Evolutionary conservation across 2,797 vertebrate species (phyloP), one percentile per base, ranked within the genome.

Genomic region (Carapus acus): DNA sequence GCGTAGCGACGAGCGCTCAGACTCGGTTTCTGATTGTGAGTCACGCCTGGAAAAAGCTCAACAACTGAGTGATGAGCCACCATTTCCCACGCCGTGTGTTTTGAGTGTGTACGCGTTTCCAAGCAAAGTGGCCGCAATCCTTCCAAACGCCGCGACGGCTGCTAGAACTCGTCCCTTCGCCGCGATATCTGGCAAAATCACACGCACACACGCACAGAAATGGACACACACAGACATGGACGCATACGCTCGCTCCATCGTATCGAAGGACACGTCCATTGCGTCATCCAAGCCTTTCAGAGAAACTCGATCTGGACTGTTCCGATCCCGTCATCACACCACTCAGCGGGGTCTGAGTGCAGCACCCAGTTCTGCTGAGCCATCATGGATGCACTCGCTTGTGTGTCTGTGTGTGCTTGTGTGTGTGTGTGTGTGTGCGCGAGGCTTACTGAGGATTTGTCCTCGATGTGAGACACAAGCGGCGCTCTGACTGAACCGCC

Each of bases 241-340:
- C 19, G 3, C 13, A 19, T 13, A 41, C 18, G 13, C 9, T 8
- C 19, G 13, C 9, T 8, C 19, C 39, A 41, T 12, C 6, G 21
- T 9, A 21, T 41, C 8, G 14, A 17, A 38, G 9, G n/a, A 41
- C 8, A 3, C 39, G 14, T 20, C 39, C 39, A 19, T 13, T 71
- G 70, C 65, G 74, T 54, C 76, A 60, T 48, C 65, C 74, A 22
- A 63, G 73, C 54, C 31, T 11, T 11, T 13, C 5, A 76, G 43
- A 16, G 70, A 46, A 22, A 8, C 5, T 43, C 24, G 19, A 22
- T 14, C 2, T 20, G 11, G 6, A 17, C 4, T 5, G 17, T 16
- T 37, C 34, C 16, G 34, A n/a, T n/a, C 14, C 34, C 34, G 15
- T 37, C 34, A n/a, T 37, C 34, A 4, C 3, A 37, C 3, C 31